phyloP scores from a whole-genome alignment of 2,113 vertebrate genomes.

The Synchiropus splendidus region DNA sequence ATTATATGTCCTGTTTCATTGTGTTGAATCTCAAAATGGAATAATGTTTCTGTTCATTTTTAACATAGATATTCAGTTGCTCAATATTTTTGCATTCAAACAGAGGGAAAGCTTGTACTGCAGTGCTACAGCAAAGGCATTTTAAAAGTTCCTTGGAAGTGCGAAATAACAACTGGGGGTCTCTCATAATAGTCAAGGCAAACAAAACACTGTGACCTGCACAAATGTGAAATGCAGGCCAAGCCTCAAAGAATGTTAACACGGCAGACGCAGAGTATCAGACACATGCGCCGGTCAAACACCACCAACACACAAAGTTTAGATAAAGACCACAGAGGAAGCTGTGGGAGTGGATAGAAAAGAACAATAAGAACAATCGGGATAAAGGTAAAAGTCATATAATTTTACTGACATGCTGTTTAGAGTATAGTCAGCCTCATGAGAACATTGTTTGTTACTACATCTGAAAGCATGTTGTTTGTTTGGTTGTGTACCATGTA shows the following conservation, averaged over 20 bases:
- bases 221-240: conserved; percentile 53
- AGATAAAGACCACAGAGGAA: conserved; percentile 34
- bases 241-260: conserved; percentile 60
- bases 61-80: too few species aligned
- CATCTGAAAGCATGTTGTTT: conserved; percentile 32
- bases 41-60: too few species aligned
- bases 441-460: conserved; percentile 4
- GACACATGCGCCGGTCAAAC: conserved; percentile 30
- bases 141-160: conserved; percentile 50
- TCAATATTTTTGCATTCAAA: not conserved
- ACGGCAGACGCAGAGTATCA: conserved; percentile 42
- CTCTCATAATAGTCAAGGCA: conserved; percentile 54
- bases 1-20: too few species aligned
- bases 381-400: conserved; percentile 5
- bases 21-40: too few species aligned
- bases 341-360: conserved; percentile 27
- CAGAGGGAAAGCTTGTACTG: not conserved
- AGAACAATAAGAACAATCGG: conserved; percentile 20
- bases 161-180: conserved; percentile 62
- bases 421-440: conserved; percentile 3
- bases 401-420: conserved; percentile 2
- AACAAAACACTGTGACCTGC: conserved; percentile 52
- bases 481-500: conserved; percentile 39
- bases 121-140: conserved; percentile 28
- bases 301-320: conserved; percentile 18